phyloP scores from a whole-genome alignment of 2,888 invertebrate species.

The Nasonovia ribisnigri region DNA sequence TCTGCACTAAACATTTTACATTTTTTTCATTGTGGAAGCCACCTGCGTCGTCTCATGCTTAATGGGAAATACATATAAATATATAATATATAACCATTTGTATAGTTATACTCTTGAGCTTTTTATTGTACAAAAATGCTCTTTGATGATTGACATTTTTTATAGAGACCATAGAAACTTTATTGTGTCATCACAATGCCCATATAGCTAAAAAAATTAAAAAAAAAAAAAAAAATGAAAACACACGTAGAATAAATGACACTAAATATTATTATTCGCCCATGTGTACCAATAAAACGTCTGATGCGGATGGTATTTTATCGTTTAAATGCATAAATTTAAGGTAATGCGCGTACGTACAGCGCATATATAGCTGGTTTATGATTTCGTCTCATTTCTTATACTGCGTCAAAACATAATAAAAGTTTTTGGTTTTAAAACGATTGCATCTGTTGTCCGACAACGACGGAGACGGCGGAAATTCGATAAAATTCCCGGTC shows the following conservation, averaged over 20 bases:
- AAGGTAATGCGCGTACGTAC: neutral
- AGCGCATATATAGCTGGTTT: neutral
- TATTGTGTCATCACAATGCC: neutral
- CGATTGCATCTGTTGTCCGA: constrained; percentile 47
- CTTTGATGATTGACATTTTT: neutral
- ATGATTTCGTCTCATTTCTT: constrained; percentile 21
- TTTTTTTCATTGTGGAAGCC: neutral
- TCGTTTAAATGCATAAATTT: constrained; percentile 17
- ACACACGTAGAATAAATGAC: neutral
- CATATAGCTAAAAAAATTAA: neutral
- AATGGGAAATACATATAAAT: neutral
- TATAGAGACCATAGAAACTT: neutral
- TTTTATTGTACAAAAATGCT: neutral
- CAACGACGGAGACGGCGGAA: constrained; percentile 9
- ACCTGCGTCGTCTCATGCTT: neutral
- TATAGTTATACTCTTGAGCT: neutral
- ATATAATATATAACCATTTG: neutral
- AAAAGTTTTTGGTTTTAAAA: constrained; percentile 42
- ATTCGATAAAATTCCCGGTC: constrained; percentile 49
- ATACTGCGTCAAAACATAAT: constrained; percentile 35
- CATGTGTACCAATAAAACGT: constrained; percentile 8
- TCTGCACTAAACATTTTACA: neutral
- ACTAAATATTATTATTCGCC: constrained; percentile 18
- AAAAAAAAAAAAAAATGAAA: constrained; percentile 9
- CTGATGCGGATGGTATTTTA: neutral